Evolutionary conservation across 2,113 vertebrate genomes (phyloP).

Genomic region (Phoenicopterus ruber): DNA sequence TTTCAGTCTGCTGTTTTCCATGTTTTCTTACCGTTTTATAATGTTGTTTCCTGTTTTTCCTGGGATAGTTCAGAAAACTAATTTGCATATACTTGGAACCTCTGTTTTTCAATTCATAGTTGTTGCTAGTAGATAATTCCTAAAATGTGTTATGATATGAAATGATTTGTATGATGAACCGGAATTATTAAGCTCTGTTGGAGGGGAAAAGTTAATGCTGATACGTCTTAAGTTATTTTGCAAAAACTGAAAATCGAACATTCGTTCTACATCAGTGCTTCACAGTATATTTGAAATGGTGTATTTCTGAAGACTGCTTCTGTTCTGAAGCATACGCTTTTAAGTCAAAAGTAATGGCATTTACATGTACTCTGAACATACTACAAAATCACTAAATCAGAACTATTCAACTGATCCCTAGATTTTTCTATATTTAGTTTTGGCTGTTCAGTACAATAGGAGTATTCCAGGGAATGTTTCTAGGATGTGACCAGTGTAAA

Average conservation of each 20-base stretch:
- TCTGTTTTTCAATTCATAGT: background rate
- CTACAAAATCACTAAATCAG: background rate
- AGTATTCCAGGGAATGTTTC: background rate
- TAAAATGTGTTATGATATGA: background rate
- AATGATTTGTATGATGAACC: background rate
- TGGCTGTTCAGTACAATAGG: background rate
- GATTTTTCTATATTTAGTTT: background rate
- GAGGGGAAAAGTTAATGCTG: background rate
- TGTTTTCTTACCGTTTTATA: background rate
- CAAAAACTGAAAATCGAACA: background rate
- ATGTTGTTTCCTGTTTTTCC: background rate
- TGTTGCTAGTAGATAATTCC: background rate
- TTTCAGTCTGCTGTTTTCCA: background rate
- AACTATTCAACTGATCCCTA: background rate
- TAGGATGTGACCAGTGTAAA: background rate
- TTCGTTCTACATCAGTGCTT: background rate
- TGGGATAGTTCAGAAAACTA: background rate
- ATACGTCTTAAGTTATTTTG: background rate
- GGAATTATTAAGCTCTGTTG: background rate
- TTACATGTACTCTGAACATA: background rate
- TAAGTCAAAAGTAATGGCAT: background rate
- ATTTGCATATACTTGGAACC: background rate
- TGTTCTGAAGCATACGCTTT: background rate
- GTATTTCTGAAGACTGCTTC: background rate
- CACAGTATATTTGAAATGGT: background rate